These are phyloP conservation scores for Apamea sordens DNA, from an alignment of 2,888 invertebrate genomes.

Conservation along the genomic window DNA sequence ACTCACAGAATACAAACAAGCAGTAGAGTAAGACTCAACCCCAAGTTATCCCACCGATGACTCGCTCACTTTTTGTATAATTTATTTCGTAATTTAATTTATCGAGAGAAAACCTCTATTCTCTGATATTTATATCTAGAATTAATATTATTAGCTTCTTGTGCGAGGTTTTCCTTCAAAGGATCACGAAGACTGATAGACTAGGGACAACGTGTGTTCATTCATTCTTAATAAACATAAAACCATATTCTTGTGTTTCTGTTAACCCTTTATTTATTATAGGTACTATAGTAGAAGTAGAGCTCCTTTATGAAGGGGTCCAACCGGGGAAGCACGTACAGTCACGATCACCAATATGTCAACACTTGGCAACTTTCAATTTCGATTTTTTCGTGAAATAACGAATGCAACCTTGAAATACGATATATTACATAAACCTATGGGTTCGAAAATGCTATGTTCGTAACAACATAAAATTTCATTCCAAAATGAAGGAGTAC, in stretches of 20 bases:
- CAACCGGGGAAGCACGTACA: not conserved
- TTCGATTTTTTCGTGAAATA: too few relatives aligned
- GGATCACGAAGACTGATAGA: constrained; percentile 84
- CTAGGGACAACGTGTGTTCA: constrained; percentile 73
- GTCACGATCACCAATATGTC: too few relatives aligned
- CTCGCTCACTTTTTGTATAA: constrained; percentile 72
- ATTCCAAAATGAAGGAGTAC: too few relatives aligned
- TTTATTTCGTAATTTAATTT: constrained; percentile 79
- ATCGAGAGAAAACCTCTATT: constrained; percentile 41
- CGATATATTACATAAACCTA: too few relatives aligned
- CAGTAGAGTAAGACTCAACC: constrained; percentile 67
- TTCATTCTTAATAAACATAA: constrained; percentile 75
- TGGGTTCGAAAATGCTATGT: too few relatives aligned
- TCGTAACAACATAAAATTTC: too few relatives aligned
- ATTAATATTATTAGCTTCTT: constrained; percentile 34
- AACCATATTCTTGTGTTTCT: constrained; percentile 62
- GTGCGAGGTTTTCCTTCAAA: constrained; percentile 57
- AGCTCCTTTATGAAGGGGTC: not conserved
- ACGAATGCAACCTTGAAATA: too few relatives aligned
- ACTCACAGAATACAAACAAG: constrained; percentile 71
- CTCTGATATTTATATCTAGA: constrained; percentile 48
- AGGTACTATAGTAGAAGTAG: not conserved
- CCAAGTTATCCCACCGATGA: constrained; percentile 75
- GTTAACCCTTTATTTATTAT: constrained; percentile 33
- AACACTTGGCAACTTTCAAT: too few relatives aligned